These are phyloP conservation scores for Chorisops tibialis DNA, from an alignment of 2,888 invertebrate genomes.

Conservation along the genomic window DNA sequence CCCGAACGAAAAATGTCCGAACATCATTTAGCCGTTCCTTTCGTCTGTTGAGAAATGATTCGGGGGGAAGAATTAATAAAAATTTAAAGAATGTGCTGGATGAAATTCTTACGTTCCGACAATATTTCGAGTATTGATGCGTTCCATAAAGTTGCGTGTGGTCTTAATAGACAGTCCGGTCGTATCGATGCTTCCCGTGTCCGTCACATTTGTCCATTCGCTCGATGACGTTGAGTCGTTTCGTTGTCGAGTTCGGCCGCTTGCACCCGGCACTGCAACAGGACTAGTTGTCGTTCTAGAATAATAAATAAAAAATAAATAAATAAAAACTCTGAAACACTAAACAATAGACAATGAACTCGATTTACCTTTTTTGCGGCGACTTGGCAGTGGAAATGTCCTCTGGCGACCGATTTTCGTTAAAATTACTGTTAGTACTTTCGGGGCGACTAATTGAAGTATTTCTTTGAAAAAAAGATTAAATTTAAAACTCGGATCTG, in stretches of 20 bases:
- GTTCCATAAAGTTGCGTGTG: constrained; percentile 2
- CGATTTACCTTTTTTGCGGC: constrained; percentile 11
- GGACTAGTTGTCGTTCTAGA: constrained; percentile 56
- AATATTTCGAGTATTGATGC: not conserved
- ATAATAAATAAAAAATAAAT: constrained; percentile 20
- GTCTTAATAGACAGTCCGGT: not conserved
- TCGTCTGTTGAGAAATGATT: not conserved
- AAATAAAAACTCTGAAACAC: too few species aligned
- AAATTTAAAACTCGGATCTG: not conserved
- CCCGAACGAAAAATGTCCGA: constrained; percentile 10
- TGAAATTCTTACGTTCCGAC: constrained; percentile 1
- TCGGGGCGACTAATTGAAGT: too few species aligned
- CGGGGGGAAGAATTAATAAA: not conserved
- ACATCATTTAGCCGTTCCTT: constrained; percentile 10
- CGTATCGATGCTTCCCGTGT: constrained; percentile 60
- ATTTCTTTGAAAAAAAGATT: not conserved
- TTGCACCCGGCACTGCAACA: constrained; percentile 59
- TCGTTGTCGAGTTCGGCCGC: constrained; percentile 53
- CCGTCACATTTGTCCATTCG: constrained; percentile 64
- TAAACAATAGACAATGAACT: too few species aligned
- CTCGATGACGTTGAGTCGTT: constrained; percentile 60
- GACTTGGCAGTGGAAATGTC: not conserved
- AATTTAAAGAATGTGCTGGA: not conserved
- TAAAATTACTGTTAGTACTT: too few species aligned
- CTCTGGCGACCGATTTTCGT: too few species aligned